These are phyloP conservation scores for Gadus chalcogrammus DNA, from an alignment of 2,113 vertebrate genomes.

Conservation along the genomic window DNA sequence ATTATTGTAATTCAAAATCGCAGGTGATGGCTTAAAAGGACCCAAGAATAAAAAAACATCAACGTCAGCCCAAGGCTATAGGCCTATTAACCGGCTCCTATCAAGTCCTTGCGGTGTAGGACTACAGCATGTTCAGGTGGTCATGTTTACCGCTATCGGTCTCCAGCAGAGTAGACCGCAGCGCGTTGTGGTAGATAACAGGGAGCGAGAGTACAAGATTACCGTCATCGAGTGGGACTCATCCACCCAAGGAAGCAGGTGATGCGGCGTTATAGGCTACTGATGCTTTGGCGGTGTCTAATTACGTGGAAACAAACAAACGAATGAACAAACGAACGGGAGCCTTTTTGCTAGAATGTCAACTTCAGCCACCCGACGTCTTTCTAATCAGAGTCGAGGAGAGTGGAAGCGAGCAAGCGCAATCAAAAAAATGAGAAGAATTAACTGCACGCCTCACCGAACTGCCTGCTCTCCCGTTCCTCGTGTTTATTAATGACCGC, in stretches of 20 bases:
- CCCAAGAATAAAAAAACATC: no score
- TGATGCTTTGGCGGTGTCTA: conserved; percentile 23
- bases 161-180: background rate
- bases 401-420: conserved; percentile 18
- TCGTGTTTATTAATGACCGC: conserved; percentile 36
- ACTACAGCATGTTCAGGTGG: no score
- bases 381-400: conserved; percentile 28
- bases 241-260: conserved; percentile 4
- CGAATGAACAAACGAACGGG: conserved; percentile 22
- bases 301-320: conserved; percentile 50
- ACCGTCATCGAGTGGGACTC: conserved; percentile 38
- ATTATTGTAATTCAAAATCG: no score
- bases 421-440: conserved; percentile 14
- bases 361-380: conserved; percentile 10
- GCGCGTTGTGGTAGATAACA: conserved; percentile 18
- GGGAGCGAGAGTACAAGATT: conserved; percentile 5
- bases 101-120: no score
- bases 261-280: conserved; percentile 42
- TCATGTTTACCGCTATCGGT: background rate
- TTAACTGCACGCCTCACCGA: conserved; percentile 11
- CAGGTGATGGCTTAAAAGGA: no score
- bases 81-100: no score
- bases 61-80: no score
- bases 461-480: conserved; percentile 1
- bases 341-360: conserved; percentile 21